Base-by-base conservation (phyloP, 64 coral and sea anemone genomes). In the Stylophora pistillata region DNA sequence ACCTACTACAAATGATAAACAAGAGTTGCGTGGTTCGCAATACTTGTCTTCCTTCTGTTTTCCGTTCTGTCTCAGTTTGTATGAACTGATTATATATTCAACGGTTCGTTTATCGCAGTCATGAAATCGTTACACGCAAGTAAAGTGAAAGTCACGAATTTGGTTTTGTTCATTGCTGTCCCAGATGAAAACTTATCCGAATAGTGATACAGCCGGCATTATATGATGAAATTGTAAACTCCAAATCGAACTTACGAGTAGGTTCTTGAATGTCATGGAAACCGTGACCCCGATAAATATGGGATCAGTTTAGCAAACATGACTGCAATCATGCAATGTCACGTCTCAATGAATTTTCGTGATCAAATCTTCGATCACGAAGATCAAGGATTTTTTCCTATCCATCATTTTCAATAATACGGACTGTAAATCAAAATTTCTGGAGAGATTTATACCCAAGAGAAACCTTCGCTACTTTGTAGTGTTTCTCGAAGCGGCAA, bases 241-340 rank as follows among this genome's bases (percentile, higher is more conserved):
- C 13, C 0, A 10, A 30, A 79, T 55, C 27, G 77, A 79, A 59
- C 25, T 47, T 53, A 83, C 61, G 32, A 83, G 80, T 0, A 34
- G 53, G 32, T 66, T 33, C 80, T 68, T 64, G 80, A 83, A 83
- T 69, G 41, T 62, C 80, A 83, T 83, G 61, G 80, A 83, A 83
- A 83, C 80, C 60, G 80, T 83, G 62, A 83, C 80, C 80, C 52
- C 15, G 16, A 10, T 21, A 11, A 66, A n/a, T n/a, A 66, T 25
- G 25, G 21, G 63, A 66, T 30, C 32, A 16, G 60, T 23, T 66
- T 6, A 25, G 62, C n/a, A 83, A 70, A 84, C 80, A 54, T 84
- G 80, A 84, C 80, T 17, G 9, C 17, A 84, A 53, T 66, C 80
- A 84, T 62, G 62, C 37, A 13, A 13, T 63, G 62, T 84, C 80